phyloP scores from a whole-genome alignment of 2,797 vertebrate species.

The Xiphorhynchus erythropygius region DNA sequence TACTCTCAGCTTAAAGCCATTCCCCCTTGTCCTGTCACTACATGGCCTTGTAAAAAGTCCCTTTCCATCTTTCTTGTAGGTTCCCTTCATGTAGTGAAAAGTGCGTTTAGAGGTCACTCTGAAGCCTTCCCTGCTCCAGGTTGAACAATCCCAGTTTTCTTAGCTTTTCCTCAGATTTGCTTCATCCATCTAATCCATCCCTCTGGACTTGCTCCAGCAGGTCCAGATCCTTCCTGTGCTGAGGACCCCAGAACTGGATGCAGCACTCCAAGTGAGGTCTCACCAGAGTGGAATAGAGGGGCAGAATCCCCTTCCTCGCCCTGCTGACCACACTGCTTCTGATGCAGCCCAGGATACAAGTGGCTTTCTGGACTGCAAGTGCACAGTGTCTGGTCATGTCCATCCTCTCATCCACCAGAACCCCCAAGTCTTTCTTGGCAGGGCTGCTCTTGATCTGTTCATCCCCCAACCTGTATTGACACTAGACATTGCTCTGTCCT shows the following conservation, averaged over 20 bases:
- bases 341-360: not conserved
- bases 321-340: not conserved
- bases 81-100: not conserved
- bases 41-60: not conserved
- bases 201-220: not conserved
- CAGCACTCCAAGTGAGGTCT: not conserved
- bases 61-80: not conserved
- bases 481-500: accelerated
- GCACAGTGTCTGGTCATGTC: not conserved
- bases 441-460: not conserved
- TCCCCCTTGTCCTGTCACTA: not conserved
- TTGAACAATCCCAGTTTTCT: not conserved
- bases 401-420: not conserved
- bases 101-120: not conserved
- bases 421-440: too few species aligned
- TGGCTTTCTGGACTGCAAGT: not conserved
- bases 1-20: not conserved
- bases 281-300: not conserved
- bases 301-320: not conserved
- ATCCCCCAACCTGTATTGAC: accelerated
- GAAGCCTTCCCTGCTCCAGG: not conserved
- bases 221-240: too few species aligned
- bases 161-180: not conserved
- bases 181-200: not conserved
- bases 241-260: too few species aligned